phyloP scores from a whole-genome alignment of 2,888 invertebrate species.

The Limnephilus rhombicus region DNA sequence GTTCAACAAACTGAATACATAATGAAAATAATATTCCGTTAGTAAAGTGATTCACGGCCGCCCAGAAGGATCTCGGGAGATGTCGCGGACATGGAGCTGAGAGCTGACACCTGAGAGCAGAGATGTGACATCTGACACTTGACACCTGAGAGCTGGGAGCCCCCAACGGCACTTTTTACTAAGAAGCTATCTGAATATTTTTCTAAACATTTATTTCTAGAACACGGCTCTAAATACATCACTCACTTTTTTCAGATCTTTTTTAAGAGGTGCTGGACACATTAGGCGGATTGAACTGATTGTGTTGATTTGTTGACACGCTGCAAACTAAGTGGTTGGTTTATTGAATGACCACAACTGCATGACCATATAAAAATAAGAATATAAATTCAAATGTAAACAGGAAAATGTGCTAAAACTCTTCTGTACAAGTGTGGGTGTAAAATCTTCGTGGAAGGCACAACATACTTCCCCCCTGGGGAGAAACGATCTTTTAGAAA shows the following conservation, averaged over 20 bases:
- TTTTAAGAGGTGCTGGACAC: background rate
- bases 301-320: background rate
- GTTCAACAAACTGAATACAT: conserved; percentile 65
- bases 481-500: background rate
- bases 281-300: background rate
- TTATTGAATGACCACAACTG: background rate
- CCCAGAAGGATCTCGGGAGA: conserved; percentile 28
- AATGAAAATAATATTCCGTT: conserved; percentile 63
- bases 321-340: background rate
- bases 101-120: background rate
- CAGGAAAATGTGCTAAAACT: background rate
- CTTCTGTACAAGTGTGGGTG: background rate
- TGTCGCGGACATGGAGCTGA: background rate
- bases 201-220: background rate
- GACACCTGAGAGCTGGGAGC: background rate
- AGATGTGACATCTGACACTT: background rate
- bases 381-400: background rate
- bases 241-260: background rate
- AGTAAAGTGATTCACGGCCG: conserved; percentile 55
- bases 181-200: background rate
- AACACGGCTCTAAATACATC: background rate
- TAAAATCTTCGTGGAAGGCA: background rate
- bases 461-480: background rate
- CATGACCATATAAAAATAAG: background rate
- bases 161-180: background rate